phyloP scores from a whole-genome alignment of 2,888 invertebrate genomes.

The Drosophila mercatorum region DNA sequence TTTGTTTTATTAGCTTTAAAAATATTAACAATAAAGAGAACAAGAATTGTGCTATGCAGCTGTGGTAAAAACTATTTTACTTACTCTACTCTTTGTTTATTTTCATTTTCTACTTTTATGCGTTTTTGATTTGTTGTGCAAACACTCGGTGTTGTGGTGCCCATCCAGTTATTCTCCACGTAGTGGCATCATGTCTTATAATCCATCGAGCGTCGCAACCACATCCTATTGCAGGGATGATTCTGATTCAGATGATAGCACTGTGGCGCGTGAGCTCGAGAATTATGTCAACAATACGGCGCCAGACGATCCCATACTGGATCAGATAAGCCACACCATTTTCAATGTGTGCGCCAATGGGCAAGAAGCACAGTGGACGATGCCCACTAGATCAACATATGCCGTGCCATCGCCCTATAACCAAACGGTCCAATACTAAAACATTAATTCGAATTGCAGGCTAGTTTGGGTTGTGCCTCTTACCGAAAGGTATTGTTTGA shows the following conservation, averaged over 20 bases:
- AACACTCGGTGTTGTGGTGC: slow-evolving; percentile 42
- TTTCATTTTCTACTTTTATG: slow-evolving; percentile 64
- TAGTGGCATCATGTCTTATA: slow-evolving; percentile 36
- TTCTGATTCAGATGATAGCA: slow-evolving; percentile 70
- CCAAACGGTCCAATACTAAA: slow-evolving; percentile 46
- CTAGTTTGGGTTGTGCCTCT: slow-evolving; percentile 36
- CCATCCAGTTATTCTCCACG: slow-evolving; percentile 55
- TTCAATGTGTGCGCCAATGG: slow-evolving; percentile 28
- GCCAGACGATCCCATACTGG: slow-evolving; percentile 59
- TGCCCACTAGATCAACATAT: slow-evolving; percentile 33
- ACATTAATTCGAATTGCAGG: slow-evolving; percentile 15
- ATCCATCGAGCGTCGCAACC: slow-evolving; percentile 49
- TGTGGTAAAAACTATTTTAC: slow-evolving; percentile 41
- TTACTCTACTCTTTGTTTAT: slow-evolving; percentile 63
- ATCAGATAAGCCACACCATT: slow-evolving; percentile 50
- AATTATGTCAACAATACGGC: slow-evolving; percentile 39
- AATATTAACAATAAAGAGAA: slow-evolving; percentile 13
- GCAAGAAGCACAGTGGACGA: slow-evolving; percentile 35
- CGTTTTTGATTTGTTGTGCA: slow-evolving; percentile 49
- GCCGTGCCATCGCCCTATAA: slow-evolving; percentile 52
- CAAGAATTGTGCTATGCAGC: slow-evolving; percentile 9
- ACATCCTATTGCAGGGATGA: slow-evolving; percentile 52
- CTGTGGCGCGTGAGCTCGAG: slow-evolving; percentile 48
- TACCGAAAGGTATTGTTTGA: slow-evolving; percentile 64
- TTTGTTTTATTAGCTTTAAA: slow-evolving; percentile 5